These are phyloP conservation scores for Drosophila pullipes DNA, from an alignment of 2,888 invertebrate species.

Conservation along the genomic window DNA sequence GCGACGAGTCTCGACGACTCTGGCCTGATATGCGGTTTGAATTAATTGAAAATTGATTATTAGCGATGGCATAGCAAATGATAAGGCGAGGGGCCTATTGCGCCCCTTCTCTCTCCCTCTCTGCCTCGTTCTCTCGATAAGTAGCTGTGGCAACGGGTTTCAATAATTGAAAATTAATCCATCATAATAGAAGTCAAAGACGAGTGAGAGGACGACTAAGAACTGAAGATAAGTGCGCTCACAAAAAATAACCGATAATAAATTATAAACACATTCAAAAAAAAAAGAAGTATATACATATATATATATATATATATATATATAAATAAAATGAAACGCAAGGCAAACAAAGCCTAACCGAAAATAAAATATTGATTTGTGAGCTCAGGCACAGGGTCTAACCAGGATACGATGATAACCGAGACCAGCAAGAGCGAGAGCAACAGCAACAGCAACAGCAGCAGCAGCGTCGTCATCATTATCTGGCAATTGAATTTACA, in stretches of 20 bases:
- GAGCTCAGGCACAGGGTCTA: constrained; percentile 14
- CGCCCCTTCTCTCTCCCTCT: not conserved
- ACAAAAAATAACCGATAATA: constrained; percentile 35
- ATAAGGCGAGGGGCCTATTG: constrained; percentile 36
- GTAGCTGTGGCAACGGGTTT: constrained; percentile 31
- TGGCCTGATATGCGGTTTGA: constrained; percentile 58
- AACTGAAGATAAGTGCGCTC: constrained; percentile 33
- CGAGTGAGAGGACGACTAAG: constrained; percentile 35
- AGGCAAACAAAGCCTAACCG: constrained; percentile 50
- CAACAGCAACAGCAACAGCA: constrained; percentile 2
- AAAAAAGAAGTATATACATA: not conserved
- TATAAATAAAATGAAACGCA: constrained; percentile 2
- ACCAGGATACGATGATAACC: constrained; percentile 29
- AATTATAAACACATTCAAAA: constrained; percentile 29
- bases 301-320: not conserved
- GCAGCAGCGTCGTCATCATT: constrained; percentile 69
- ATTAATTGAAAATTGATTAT: constrained; percentile 84
- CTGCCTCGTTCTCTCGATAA: constrained; percentile 33
- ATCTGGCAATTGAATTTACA: constrained; percentile 84
- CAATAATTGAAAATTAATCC: constrained; percentile 84
- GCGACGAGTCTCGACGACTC: not conserved
- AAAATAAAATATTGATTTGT: constrained; percentile 60
- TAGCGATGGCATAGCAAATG: constrained; percentile 60
- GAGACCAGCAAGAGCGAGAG: not conserved
- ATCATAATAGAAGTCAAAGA: constrained; percentile 84